phyloP scores from a whole-genome alignment of 2,797 vertebrate species.

The Melanotaenia boesemani region DNA sequence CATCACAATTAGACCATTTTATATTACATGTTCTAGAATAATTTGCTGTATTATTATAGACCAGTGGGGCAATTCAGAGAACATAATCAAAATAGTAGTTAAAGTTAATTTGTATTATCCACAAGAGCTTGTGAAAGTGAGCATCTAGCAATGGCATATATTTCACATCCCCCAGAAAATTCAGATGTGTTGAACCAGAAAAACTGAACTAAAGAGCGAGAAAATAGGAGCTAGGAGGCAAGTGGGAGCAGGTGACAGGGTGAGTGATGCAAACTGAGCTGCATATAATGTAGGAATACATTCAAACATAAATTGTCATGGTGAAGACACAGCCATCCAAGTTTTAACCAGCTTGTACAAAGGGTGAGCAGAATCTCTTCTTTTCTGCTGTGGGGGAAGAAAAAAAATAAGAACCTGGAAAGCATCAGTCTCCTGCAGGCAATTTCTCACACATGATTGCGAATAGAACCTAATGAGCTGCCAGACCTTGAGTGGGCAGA shows the following conservation, averaged over 20 bases:
- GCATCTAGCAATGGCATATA: not conserved
- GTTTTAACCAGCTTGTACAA: slow-evolving; percentile 32
- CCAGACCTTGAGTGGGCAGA: slow-evolving; percentile 70
- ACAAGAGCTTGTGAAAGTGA: slow-evolving; percentile 4
- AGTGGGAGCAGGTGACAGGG: slow-evolving; percentile 7
- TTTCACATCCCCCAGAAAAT: slow-evolving; percentile 20
- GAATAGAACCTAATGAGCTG: slow-evolving; percentile 70
- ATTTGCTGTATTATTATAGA: not conserved
- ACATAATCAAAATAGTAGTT: not conserved
- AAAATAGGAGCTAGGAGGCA: slow-evolving; percentile 21
- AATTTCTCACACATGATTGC: slow-evolving; percentile 54
- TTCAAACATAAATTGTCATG: slow-evolving; percentile 31
- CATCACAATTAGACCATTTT: not conserved
- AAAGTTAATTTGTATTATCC: not conserved
- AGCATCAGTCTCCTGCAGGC: slow-evolving; percentile 49
- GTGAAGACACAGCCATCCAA: slow-evolving; percentile 10
- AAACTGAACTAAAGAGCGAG: slow-evolving; percentile 18
- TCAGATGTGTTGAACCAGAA: slow-evolving; percentile 19
- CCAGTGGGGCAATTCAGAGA: not conserved
- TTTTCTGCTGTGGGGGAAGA: slow-evolving; percentile 14
- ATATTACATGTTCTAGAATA: not conserved
- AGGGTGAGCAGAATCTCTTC: slow-evolving; percentile 14
- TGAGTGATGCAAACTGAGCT: slow-evolving; percentile 30
- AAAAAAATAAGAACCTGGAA: slow-evolving; percentile 9
- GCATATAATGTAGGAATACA: slow-evolving; percentile 31